These are phyloP conservation scores for Rhincodon typus DNA, from an alignment of 2,797 vertebrate genomes.

Conservation along the genomic window DNA sequence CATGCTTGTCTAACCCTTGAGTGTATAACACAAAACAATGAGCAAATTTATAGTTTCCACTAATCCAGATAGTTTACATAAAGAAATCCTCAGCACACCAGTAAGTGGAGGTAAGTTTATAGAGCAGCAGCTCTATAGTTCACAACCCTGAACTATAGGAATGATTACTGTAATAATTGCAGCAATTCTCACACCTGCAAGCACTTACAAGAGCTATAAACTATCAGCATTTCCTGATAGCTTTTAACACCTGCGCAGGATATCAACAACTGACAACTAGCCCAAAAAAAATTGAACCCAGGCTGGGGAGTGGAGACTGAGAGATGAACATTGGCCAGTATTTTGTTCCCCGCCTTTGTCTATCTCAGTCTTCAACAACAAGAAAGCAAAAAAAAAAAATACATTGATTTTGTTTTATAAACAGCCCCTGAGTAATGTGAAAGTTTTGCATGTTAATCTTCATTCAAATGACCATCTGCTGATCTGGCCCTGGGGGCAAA, in stretches of 20 bases:
- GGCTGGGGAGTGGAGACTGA: background rate
- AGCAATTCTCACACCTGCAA: constrained; percentile 47
- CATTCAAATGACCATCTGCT: background rate
- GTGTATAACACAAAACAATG: background rate
- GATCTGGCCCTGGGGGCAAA: background rate
- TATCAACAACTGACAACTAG: background rate
- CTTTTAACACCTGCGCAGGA: constrained; percentile 14
- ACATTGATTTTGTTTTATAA: background rate
- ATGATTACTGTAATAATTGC: constrained; percentile 22
- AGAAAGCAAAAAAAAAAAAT: background rate
- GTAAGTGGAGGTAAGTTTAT: background rate
- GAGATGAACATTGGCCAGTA: background rate
- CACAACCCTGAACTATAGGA: constrained; percentile 8
- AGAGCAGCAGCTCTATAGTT: background rate
- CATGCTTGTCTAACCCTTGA: background rate
- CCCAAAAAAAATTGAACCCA: background rate
- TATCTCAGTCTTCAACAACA: background rate
- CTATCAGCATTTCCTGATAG: background rate
- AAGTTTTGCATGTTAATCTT: constrained; percentile 7
- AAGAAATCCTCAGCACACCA: background rate
- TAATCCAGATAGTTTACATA: background rate
- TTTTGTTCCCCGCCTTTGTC: background rate
- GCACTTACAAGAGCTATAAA: constrained; percentile 43
- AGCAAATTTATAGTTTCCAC: background rate
- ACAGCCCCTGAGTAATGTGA: background rate